These are phyloP conservation scores for Drosophila flavopinicola DNA, from an alignment of 2,888 invertebrate species.

Conservation along the genomic window DNA sequence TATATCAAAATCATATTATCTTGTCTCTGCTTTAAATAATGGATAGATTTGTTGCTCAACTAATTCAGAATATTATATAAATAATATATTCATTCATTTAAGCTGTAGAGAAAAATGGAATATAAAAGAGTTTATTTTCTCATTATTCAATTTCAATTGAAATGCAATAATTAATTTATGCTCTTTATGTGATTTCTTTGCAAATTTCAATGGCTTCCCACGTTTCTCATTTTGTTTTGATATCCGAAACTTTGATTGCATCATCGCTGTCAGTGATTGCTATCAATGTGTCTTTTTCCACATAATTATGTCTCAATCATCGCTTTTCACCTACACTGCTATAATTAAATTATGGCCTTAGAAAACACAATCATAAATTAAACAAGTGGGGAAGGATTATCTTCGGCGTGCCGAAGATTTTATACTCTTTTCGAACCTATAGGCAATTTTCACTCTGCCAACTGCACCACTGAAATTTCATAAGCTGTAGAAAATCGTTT, in stretches of 20 bases:
- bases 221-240: constrained; percentile 13
- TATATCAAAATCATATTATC: constrained; percentile 13
- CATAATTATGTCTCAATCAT: constrained; percentile 22
- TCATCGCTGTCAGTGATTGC: constrained; percentile 8
- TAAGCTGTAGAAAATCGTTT: too few relatives aligned
- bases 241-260: constrained; percentile 22
- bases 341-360: too few relatives aligned
- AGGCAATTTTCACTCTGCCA: too few relatives aligned
- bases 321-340: constrained; percentile 5
- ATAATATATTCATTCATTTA: constrained; percentile 8
- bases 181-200: neutral
- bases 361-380: neutral
- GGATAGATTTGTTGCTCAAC: constrained; percentile 28
- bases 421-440: too few relatives aligned
- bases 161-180: neutral
- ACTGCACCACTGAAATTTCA: too few relatives aligned
- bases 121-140: neutral
- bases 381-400: too few relatives aligned
- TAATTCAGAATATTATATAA: constrained; percentile 7
- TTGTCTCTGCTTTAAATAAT: neutral
- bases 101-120: neutral
- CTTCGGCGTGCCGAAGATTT: too few relatives aligned
- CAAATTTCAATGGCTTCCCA: constrained; percentile 14
- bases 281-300: constrained; percentile 10
- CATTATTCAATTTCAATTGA: neutral